Percentiles rank a stretch among this genome's conserved stretches.
Conservation (phyloP, 2,888 invertebrate genomes). For the Flexamia atlantica region DNA sequence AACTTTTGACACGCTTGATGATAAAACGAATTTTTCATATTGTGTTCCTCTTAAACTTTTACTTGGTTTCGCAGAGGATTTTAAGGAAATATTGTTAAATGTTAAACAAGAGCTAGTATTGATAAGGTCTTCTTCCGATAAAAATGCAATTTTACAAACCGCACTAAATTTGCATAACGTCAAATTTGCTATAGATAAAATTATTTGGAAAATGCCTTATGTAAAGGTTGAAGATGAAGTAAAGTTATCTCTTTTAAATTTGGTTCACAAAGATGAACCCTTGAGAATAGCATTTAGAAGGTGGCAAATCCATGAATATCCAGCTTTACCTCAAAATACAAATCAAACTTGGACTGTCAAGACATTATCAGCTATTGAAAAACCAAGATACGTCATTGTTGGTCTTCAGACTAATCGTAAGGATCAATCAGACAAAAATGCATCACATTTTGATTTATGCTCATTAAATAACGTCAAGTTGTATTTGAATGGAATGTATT, state of each 20-base stretch:
- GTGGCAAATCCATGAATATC: slow-evolving; percentile 2
- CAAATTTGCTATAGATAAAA: background rate
- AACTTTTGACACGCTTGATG: background rate
- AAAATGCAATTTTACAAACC: slow-evolving; percentile 2
- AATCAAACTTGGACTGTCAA: background rate
- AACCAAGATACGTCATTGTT: slow-evolving; percentile 59
- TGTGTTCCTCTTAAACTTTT: slow-evolving; percentile 22
- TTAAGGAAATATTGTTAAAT: slow-evolving; percentile 24
- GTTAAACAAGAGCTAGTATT: slow-evolving; percentile 16
- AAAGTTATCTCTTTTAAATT: background rate
- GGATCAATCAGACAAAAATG: background rate
- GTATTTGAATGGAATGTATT: slow-evolving; percentile 40
- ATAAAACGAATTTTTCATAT: slow-evolving; percentile 15
- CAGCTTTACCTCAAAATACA: background rate
- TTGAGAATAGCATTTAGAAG: background rate
- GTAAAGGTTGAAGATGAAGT: background rate
- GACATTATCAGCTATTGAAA: slow-evolving; percentile 28
- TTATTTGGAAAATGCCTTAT: slow-evolving; percentile 30
- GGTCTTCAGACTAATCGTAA: slow-evolving; percentile 58
- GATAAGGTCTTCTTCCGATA: slow-evolving; percentile 9
- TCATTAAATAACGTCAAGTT: slow-evolving; percentile 54
- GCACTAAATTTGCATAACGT: background rate
- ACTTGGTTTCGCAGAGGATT: slow-evolving; percentile 43
- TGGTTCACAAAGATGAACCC: background rate
- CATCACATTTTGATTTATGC: slow-evolving; percentile 50